Evolutionary conservation across 2,888 invertebrate genomes (phyloP).

Genomic region (Platynereis dumerilii): DNA sequence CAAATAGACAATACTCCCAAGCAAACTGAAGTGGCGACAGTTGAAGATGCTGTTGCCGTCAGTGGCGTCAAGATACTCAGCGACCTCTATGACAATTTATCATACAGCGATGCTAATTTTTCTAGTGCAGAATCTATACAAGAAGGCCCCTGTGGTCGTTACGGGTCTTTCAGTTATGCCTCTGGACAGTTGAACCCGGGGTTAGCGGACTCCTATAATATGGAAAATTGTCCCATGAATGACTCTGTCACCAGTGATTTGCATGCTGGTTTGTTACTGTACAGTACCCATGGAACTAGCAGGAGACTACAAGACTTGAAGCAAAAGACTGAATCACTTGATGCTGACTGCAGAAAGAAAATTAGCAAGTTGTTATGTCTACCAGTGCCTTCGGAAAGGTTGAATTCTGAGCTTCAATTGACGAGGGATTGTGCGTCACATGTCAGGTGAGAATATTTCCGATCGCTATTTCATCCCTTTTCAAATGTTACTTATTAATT

Average conservation of each 20-base stretch:
- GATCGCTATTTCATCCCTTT: too few species aligned
- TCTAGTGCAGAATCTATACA: not conserved
- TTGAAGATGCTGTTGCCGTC: not conserved
- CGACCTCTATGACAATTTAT: conserved; percentile 23
- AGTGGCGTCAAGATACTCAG: not conserved
- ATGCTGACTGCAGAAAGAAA: not conserved
- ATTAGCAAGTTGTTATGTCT: too few species aligned
- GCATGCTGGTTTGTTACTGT: not conserved
- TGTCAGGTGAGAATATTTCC: too few species aligned
- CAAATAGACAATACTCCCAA: too few species aligned
- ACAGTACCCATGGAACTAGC: not conserved
- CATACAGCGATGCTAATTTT: conserved; percentile 17
- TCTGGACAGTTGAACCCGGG: conserved; percentile 7
- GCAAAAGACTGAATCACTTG: not conserved
- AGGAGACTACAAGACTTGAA: not conserved
- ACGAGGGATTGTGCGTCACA: too few species aligned
- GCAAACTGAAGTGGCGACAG: too few species aligned
- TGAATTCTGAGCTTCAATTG: too few species aligned
- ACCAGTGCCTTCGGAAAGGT: too few species aligned
- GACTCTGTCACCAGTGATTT: not conserved
- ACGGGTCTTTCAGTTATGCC: not conserved
- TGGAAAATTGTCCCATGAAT: not conserved
- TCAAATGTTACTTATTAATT: too few species aligned
- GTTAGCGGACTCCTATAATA: not conserved
- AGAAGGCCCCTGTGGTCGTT: conserved; percentile 1